Base-by-base conservation (phyloP, 2,113 vertebrate genomes). In the Paedocypris sp. region DNA sequence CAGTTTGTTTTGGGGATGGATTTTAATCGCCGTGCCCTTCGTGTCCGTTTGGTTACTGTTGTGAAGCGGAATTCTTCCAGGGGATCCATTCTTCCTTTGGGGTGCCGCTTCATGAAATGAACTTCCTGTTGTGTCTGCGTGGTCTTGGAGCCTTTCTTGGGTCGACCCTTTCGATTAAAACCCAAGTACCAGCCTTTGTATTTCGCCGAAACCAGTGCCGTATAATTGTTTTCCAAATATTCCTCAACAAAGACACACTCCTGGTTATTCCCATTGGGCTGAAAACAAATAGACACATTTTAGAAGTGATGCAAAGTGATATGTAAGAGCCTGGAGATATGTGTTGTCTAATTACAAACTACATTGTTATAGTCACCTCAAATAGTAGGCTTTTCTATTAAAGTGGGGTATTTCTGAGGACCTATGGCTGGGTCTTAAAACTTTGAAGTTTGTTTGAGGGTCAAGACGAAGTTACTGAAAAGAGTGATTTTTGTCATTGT, bases 151-250 rank as follows among this genome's bases (percentile, higher is more conserved):
- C 86, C 86, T 67, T 84, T 86, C 60, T 86, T 86, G 48, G 87
- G 84, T 67, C 75, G 71, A 1, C 85, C 87, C 64, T 83, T 84
- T 54, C 85, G 73, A 75, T 87, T 87, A 77, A 88, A 88, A 54
- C 87, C 87, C 3, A 88, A 82, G 79, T 88, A 89, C 85, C 87
- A 89, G 54, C 83, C 87, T 76, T 82, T 84, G 79, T 86, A 87
- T 75, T 84, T 82, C 67, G 87, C 87, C 2, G 87, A 88, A 63
- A 86, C 80, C 0, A 89, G 78, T 0, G 87, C 87, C 0, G 85
- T 89, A 78, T 88, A 89, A 82, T 88, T 87, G 76, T 89, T 89
- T 69, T 89, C 87, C 75, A 89, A 71, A 73, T 87, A 86, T 73
- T 89, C 87, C 73, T 89, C 87, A 18, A 88, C 79, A 23, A 89